Percentiles rank a stretch among this genome's conserved stretches.
Conservation (phyloP, 2,888 invertebrate genomes). For the Chymomyza amoena region DNA sequence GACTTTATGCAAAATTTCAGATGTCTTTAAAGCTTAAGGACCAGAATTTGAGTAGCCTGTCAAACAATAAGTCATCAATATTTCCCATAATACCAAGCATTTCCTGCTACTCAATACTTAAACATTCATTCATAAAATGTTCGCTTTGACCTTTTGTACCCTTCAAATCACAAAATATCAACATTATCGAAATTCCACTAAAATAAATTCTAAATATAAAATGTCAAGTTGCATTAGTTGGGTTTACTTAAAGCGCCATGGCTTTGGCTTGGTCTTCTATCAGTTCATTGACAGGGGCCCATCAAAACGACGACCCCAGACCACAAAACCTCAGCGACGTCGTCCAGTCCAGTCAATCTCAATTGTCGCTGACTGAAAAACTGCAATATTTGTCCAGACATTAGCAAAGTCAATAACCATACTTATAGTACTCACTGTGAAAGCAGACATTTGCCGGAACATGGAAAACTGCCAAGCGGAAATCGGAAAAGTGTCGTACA, state of each 20-base stretch:
- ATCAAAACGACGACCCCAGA: background rate
- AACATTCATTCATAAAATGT: background rate
- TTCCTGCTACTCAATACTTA: background rate
- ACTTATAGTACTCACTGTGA: constrained; percentile 33
- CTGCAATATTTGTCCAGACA: constrained; percentile 64
- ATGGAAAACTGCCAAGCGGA: constrained; percentile 33
- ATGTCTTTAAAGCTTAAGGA: no score
- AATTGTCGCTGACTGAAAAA: constrained; percentile 30
- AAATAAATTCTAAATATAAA: background rate
- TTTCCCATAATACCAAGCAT: background rate
- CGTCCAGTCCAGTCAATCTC: background rate
- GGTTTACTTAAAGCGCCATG: background rate
- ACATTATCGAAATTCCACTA: background rate
- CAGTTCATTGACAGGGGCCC: background rate
- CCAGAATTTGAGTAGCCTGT: no score
- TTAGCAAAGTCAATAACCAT: constrained; percentile 62
- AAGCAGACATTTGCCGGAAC: background rate
- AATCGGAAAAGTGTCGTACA: constrained; percentile 57
- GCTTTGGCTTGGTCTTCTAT: background rate
- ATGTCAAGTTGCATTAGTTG: background rate
- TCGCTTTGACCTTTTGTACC: background rate
- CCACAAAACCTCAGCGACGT: background rate
- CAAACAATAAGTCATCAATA: background rate
- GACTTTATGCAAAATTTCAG: no score
- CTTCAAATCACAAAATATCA: background rate